Evolutionary conservation across 2,113 vertebrate genomes (phyloP), one percentile per base, ranked within the genome.

Genomic region (Tachuris rubrigastra): DNA sequence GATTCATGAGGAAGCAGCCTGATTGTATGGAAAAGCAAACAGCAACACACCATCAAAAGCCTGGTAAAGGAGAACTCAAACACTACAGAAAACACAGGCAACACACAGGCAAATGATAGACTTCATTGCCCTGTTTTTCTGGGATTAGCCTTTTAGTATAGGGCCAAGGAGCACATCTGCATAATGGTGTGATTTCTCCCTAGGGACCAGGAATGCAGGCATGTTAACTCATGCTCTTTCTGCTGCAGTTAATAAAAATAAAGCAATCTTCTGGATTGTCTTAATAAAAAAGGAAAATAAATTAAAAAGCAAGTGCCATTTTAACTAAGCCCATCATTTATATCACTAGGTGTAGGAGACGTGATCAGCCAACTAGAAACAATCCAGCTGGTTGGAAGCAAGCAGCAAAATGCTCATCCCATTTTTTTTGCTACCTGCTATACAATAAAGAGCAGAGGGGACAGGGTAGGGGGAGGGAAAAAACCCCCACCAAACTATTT

Each of bases 321-420:
- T 90, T 85, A 89, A 78, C 42, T 65, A 94, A 96, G 41, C 20
- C 41, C 28, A 82, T 96, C 56, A 94, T 94, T 92, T 92, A 78
- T 87, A 87, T 58, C 33, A 62, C n/a, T 82, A 76, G 68, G 56
- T 56, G 23, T 58, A 81, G 35, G 30, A 93, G 56, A 96, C 0
- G 0, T 79, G 58, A 89, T 50, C 90, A 95, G 76, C 30, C 92
- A 96, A 86, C 60, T 66, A 87, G 94, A 96, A 96, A 95, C 82
- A 93, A 95, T 71, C 80, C 95, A 93, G 73, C 69, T 92, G 95
- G 53, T 50, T 89, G 8, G 39, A 90, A 66, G 35, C 19, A 95
- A 75, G 65, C 8, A 4, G 35, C 17, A 91, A 94, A 93, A 76
- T 21, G 31, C 24, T 94, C 35, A 49, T 78, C 44, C 18, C 7